Evolutionary conservation across 2,797 vertebrate species (phyloP).

Genomic region (Lithobates sylvaticus): DNA sequence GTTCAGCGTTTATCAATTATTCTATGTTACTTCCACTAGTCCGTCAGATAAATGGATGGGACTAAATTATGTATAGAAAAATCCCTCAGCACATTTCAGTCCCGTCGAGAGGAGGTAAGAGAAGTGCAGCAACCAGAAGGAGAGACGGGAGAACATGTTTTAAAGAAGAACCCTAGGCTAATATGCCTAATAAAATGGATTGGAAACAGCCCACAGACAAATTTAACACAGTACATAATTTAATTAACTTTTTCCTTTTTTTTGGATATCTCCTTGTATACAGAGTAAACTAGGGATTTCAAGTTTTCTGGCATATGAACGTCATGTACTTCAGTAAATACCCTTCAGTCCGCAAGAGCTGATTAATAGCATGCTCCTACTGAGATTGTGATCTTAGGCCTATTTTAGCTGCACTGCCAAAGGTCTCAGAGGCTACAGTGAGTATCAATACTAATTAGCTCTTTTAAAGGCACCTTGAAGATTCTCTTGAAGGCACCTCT

Average conservation of each 20-base stretch:
- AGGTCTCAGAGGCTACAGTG: too few species aligned
- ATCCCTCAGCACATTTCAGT: conserved; percentile 20
- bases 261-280: neutral
- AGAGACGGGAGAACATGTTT: neutral
- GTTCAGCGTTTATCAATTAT: conserved; percentile 58
- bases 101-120: neutral
- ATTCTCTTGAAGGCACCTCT: too few species aligned
- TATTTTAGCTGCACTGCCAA: too few species aligned
- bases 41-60: conserved; percentile 55
- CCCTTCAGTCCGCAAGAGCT: too few species aligned
- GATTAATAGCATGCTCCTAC: too few species aligned
- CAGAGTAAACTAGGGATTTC: neutral
- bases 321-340: too few species aligned
- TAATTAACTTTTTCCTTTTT: neutral
- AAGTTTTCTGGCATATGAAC: too few species aligned
- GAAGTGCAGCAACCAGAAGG: neutral
- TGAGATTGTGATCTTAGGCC: too few species aligned
- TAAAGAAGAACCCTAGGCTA: neutral
- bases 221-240: too few species aligned
- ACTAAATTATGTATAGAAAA: conserved; percentile 60
- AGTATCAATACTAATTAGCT: too few species aligned
- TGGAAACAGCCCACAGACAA: too few species aligned
- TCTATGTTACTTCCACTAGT: conserved; percentile 57
- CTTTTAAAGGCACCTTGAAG: too few species aligned
- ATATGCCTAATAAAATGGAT: neutral